phyloP scores from a whole-genome alignment of 2,888 invertebrate genomes.

The Brachynemurus nebulosus region DNA sequence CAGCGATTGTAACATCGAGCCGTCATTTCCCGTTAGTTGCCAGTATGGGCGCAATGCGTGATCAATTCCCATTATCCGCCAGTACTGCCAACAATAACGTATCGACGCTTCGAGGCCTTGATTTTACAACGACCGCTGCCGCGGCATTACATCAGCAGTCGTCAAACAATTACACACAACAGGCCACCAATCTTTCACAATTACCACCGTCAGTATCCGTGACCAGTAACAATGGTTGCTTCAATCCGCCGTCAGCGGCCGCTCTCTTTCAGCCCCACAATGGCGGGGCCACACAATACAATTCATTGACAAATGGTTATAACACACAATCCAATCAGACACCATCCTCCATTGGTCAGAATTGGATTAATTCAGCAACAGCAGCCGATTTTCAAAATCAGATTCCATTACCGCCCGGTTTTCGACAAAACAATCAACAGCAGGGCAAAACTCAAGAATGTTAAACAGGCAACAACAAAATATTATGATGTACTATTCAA shows the following conservation, averaged over 20 bases:
- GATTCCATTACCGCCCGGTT: conserved; percentile 32
- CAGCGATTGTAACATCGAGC: conserved; percentile 73
- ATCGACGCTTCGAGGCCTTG: conserved; percentile 10
- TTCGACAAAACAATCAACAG: conserved; percentile 27
- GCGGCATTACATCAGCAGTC: conserved; percentile 9
- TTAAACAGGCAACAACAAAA: conserved; percentile 19
- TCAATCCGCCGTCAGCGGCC: no score
- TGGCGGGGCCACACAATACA: background rate
- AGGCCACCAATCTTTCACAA: conserved; percentile 5
- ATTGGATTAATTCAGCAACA: conserved; percentile 4
- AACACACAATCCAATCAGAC: background rate
- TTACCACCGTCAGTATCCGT: conserved; percentile 1
- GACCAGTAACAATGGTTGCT: conserved; percentile 7
- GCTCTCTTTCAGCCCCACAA: conserved; percentile 6
- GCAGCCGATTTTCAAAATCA: conserved; percentile 28
- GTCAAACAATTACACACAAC: conserved; percentile 12
- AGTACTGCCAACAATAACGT: conserved; percentile 27
- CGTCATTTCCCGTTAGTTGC: conserved; percentile 35
- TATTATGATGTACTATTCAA: no score
- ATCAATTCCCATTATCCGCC: conserved; percentile 27
- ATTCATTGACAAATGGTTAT: conserved; percentile 5
- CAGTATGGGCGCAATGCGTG: conserved; percentile 29
- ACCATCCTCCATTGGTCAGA: conserved; percentile 4
- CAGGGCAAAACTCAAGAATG: conserved; percentile 31
- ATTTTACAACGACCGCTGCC: conserved; percentile 16